phyloP scores from a whole-genome alignment of 2,888 invertebrate species.

The Girardia tigrina region DNA sequence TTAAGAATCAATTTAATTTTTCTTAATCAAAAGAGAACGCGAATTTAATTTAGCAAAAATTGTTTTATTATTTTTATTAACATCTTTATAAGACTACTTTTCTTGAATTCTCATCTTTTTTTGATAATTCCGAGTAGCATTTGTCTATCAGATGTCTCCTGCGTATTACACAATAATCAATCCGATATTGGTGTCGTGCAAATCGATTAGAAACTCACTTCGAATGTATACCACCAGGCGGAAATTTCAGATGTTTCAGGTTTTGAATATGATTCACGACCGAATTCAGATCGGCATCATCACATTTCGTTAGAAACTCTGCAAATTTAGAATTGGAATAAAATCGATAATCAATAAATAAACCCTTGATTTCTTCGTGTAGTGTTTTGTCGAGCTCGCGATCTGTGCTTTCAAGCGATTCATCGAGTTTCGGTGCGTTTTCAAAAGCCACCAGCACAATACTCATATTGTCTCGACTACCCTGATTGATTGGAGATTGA shows the following conservation, averaged over 20 bases:
- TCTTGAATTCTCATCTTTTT: neutral
- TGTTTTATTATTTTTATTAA: constrained; percentile 4
- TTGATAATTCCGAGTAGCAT: neutral
- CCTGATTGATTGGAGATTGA: too few species aligned
- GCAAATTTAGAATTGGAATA: neutral
- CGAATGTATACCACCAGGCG: neutral
- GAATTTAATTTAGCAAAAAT: neutral
- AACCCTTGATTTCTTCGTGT: neutral
- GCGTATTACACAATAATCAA: too few species aligned
- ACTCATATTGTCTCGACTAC: constrained; percentile 98
- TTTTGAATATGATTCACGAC: neutral
- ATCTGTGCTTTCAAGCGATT: constrained; percentile 72
- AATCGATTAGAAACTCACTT: too few species aligned
- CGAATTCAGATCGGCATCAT: constrained; percentile 2
- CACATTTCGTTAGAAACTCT: neutral
- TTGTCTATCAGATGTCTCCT: neutral
- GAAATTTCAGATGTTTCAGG: neutral
- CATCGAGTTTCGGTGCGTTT: constrained; percentile 72
- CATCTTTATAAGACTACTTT: constrained; percentile 10
- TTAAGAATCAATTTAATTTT: too few species aligned
- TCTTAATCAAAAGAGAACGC: too few species aligned
- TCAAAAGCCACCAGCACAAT: constrained; percentile 89
- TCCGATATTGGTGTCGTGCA: too few species aligned
- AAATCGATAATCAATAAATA: neutral
- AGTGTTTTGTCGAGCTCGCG: constrained; percentile 53